phyloP scores from a whole-genome alignment of 2,113 vertebrate genomes.

The Gobius niger region DNA sequence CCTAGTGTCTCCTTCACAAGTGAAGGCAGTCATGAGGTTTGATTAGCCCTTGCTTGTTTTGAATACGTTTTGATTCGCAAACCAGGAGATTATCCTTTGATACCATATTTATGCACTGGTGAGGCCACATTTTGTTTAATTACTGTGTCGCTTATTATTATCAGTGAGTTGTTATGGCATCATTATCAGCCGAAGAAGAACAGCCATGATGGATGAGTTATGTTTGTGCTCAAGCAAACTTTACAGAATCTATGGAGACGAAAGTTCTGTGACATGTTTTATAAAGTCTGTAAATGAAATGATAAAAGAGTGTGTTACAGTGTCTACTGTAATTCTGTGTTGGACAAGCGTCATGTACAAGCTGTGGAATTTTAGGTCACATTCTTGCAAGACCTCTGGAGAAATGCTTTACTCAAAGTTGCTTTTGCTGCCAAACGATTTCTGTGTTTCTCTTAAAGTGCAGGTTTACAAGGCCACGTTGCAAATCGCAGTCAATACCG shows the following conservation, averaged over 20 bases:
- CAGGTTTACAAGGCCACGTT: not conserved
- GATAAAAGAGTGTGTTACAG: no score
- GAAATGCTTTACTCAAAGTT: not conserved
- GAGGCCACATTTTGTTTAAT: no score
- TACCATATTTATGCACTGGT: no score
- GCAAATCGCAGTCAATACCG: not conserved
- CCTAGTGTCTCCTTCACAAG: slow-evolving; percentile 27
- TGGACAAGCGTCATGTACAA: not conserved
- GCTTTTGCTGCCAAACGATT: not conserved
- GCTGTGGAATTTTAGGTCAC: slow-evolving; percentile 1
- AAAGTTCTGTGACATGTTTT: no score
- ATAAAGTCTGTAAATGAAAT: no score
- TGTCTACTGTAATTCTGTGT: not conserved
- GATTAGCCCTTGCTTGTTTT: not conserved
- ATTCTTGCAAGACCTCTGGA: not conserved
- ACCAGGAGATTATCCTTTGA: not conserved
- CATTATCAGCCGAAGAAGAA: no score
- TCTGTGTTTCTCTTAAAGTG: not conserved
- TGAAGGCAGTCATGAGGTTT: slow-evolving; percentile 15
- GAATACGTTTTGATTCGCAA: no score
- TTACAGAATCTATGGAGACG: no score
- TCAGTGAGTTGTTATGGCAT: no score
- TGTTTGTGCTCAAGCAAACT: no score
- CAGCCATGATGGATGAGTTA: no score
- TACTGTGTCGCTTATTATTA: no score